These are phyloP conservation scores for Cryptus viduatorius DNA, from an alignment of 2,888 invertebrate genomes.

Conservation along the genomic window DNA sequence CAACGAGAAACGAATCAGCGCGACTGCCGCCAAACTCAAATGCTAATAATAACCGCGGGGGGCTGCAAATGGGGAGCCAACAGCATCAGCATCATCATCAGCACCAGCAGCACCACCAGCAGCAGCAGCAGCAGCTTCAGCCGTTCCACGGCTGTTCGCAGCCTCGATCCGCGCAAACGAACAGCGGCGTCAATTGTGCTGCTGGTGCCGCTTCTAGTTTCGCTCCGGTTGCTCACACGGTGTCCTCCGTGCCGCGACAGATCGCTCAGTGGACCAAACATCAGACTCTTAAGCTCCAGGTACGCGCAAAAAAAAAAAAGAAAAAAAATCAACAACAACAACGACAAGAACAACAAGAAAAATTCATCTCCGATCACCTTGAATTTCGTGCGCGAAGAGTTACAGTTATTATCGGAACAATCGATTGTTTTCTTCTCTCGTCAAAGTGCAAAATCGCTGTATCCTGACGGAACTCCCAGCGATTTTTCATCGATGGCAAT, in stretches of 20 bases:
- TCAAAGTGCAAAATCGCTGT: background rate
- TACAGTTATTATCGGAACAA: background rate
- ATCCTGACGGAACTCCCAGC: background rate
- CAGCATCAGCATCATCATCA: slow-evolving; percentile 64
- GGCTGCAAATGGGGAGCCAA: slow-evolving; percentile 78
- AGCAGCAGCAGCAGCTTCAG: slow-evolving; percentile 59
- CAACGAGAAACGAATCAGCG: slow-evolving; percentile 71
- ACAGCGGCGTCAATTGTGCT: slow-evolving; percentile 58
- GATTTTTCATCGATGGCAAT: background rate
- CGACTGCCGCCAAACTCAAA: slow-evolving; percentile 77
- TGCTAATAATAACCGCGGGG: slow-evolving; percentile 83
- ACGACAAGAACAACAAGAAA: background rate
- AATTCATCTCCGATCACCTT: background rate
- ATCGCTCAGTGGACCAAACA: slow-evolving; percentile 83
- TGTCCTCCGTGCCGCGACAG: slow-evolving; percentile 73
- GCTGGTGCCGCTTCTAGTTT: slow-evolving; percentile 63
- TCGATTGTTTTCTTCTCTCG: background rate
- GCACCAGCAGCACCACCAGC: slow-evolving; percentile 60
- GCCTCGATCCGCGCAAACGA: slow-evolving; percentile 79
- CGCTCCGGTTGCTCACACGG: slow-evolving; percentile 68
- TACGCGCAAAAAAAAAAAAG: slow-evolving; percentile 64
- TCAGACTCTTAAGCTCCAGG: slow-evolving; percentile 83
- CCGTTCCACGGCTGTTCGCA: slow-evolving; percentile 71
- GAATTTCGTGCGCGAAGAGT: background rate
- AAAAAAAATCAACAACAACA: background rate